Percentiles rank a stretch among this genome's conserved stretches.
phyloP scores from a whole-genome alignment of 2,113 vertebrate species.

The Gallinago paraguaiae region DNA sequence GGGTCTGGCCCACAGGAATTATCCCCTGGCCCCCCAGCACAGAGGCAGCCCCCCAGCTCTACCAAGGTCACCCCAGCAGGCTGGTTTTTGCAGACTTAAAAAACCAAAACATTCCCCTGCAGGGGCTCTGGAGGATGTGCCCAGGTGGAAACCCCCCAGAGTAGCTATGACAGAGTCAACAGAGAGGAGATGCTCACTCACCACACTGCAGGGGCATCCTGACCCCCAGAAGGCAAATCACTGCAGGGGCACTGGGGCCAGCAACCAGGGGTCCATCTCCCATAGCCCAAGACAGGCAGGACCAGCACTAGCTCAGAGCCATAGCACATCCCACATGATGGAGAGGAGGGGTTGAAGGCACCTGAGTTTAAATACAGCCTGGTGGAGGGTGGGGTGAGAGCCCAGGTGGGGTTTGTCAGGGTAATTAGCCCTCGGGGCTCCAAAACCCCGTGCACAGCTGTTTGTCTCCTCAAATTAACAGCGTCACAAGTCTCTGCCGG shows the following conservation, averaged over 20 bases:
- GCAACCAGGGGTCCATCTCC: not conserved
- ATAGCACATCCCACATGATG: fast-evolving
- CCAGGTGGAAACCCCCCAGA: not conserved
- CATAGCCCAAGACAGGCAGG: not conserved
- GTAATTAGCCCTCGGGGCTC: not conserved
- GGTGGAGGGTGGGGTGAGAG: not conserved
- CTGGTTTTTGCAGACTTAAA: fast-evolving
- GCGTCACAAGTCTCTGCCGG: not conserved
- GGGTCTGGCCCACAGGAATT: not conserved
- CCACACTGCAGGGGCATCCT: fast-evolving
- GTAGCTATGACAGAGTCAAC: fast-evolving
- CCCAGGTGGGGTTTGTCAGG: not conserved
- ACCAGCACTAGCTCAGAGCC: fast-evolving
- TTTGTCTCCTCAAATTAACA: not conserved
- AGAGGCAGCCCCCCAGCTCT: not conserved
- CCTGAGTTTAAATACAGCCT: not conserved
- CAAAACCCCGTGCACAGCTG: not conserved
- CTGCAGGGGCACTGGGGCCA: not conserved
- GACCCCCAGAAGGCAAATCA: too few species aligned
- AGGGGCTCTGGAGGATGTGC: fast-evolving
- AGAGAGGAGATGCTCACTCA: not conserved
- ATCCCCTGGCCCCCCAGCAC: fast-evolving
- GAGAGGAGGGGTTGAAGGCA: fast-evolving
- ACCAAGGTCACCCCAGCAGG: not conserved
- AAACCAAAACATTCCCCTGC: fast-evolving